These are phyloP conservation scores for Drosophila kokeensis DNA, from an alignment of 2,888 invertebrate genomes.

Conservation along the genomic window DNA sequence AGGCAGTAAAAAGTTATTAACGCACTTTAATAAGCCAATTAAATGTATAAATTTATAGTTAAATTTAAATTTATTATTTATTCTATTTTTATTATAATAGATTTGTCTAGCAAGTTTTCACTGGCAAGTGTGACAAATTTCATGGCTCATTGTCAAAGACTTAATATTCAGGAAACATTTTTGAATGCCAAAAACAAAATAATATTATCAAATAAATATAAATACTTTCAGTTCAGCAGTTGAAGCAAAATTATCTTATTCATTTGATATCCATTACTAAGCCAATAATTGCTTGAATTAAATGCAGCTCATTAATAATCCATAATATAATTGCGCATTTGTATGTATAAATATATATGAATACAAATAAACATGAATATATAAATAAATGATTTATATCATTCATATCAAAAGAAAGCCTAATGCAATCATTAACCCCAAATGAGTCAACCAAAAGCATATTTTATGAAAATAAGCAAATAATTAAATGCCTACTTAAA, in stretches of 20 bases:
- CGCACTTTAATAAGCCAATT: not conserved
- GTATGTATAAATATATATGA: not conserved
- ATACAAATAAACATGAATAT: not conserved
- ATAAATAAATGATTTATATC: constrained; percentile 20
- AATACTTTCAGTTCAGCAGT: not conserved
- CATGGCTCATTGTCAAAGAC: constrained; percentile 51
- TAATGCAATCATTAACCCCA: constrained; percentile 67
- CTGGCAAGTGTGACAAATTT: constrained; percentile 30
- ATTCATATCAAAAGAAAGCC: constrained; percentile 22
- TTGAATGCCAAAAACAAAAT: constrained; percentile 7
- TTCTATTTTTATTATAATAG: not conserved
- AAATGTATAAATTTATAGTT: not conserved
- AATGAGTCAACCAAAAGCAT: constrained; percentile 44
- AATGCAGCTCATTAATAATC: constrained; percentile 7
- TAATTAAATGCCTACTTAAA: constrained; percentile 16
- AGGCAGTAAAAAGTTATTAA: not conserved
- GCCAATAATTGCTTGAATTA: not conserved
- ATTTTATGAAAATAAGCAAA: constrained; percentile 67
- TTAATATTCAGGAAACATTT: constrained; percentile 20
- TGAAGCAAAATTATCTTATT: not conserved
- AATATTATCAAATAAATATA: not conserved
- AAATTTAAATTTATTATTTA: not conserved
- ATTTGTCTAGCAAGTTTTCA: not conserved
- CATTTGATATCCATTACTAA: not conserved
- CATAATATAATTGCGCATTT: not conserved